Evolutionary conservation across 2,888 invertebrate genomes (phyloP).

Genomic region (Luffia ferchaultella): DNA sequence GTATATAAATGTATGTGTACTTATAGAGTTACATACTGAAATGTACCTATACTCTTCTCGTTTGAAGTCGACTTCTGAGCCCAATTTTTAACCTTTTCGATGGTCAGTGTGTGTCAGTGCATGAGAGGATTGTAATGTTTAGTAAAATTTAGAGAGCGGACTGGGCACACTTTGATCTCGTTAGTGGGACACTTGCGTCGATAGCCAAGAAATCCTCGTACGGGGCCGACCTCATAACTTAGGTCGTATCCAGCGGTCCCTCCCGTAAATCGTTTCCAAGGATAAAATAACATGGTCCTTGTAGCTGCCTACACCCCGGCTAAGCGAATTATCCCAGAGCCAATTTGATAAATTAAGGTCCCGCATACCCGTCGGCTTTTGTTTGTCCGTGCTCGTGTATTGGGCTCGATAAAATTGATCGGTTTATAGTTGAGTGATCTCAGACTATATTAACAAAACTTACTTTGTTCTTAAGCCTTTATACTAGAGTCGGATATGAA

Average conservation of each 20-base stretch:
- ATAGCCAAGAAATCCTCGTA: not conserved
- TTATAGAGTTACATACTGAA: no score
- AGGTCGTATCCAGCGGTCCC: conserved; percentile 12
- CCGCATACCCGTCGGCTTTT: not conserved
- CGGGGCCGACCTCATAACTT: conserved; percentile 1
- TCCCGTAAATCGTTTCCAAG: conserved; percentile 27
- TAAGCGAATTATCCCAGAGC: conserved; percentile 19
- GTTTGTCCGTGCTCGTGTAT: not conserved
- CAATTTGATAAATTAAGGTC: conserved; percentile 22
- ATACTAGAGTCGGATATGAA: no score
- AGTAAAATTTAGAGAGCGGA: not conserved
- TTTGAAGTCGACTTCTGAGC: no score
- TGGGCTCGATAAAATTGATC: no score
- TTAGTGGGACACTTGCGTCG: not conserved
- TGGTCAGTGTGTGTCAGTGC: no score
- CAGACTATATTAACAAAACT: no score
- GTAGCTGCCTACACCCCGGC: not conserved
- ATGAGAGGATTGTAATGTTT: not conserved
- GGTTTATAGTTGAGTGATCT: no score
- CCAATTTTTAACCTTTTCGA: no score
- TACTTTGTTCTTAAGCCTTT: no score
- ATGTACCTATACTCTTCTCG: no score
- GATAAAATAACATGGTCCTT: conserved; percentile 23
- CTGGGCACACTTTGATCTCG: not conserved
- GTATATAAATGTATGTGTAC: no score